These are phyloP conservation scores for Stegodyphus mimosarum DNA, from an alignment of 1,140 invertebrate genomes.

Conservation along the genomic window DNA sequence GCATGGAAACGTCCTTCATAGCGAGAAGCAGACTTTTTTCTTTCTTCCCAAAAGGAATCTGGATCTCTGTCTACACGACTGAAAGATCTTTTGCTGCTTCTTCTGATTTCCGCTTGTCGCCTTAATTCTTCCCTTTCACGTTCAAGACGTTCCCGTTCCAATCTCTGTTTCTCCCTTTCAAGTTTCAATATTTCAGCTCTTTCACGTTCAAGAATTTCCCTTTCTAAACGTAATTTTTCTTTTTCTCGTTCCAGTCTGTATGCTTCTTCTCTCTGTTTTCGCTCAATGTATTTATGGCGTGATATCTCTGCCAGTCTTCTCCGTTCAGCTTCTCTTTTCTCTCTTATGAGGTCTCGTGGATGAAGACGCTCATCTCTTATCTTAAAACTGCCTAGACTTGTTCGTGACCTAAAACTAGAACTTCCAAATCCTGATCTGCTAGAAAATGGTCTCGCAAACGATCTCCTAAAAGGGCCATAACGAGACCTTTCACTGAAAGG, in stretches of 20 bases:
- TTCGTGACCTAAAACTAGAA: slow-evolving; percentile 15
- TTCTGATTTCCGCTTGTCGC: slow-evolving; percentile 18
- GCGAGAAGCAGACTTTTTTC: neutral
- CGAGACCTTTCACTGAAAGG: slow-evolving; percentile 2
- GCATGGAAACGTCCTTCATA: slow-evolving; percentile 16
- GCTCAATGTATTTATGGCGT: slow-evolving; percentile 17
- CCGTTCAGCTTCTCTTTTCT: slow-evolving; percentile 19
- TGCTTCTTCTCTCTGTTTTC: slow-evolving; percentile 56
- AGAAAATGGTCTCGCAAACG: slow-evolving; percentile 28
- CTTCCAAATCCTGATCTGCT: neutral
- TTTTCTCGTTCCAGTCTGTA: slow-evolving; percentile 47
- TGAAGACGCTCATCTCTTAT: neutral
- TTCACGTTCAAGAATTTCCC: slow-evolving; percentile 50
- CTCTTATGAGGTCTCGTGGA: neutral
- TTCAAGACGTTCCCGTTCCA: slow-evolving; percentile 52
- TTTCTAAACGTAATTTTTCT: slow-evolving; percentile 31
- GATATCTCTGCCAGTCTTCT: neutral
- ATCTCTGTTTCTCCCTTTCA: slow-evolving; percentile 49
- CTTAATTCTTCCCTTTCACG: slow-evolving; percentile 48
- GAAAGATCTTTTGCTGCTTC: slow-evolving; percentile 18
- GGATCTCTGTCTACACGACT: slow-evolving; percentile 18
- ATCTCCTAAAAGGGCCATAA: slow-evolving; percentile 16
- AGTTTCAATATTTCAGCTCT: slow-evolving; percentile 46
- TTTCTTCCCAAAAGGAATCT: slow-evolving; percentile 21
- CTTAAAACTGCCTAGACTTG: neutral